Conservation (phyloP, 1,140 invertebrate species). For the Sycophila sp. region DNA sequence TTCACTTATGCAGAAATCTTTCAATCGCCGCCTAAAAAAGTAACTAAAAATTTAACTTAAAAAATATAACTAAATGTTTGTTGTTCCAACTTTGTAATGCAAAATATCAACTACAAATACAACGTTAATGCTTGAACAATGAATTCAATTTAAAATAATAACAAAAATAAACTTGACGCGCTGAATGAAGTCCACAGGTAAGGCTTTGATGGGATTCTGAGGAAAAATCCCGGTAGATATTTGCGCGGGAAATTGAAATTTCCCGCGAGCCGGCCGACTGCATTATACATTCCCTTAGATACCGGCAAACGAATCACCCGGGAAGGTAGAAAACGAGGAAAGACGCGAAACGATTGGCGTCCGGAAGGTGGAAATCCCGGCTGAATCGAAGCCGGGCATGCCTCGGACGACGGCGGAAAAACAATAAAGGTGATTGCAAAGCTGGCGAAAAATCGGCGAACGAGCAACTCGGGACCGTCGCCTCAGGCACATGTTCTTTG, state of each 20-base stretch:
- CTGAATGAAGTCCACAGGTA: background rate
- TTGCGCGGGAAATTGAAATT: background rate
- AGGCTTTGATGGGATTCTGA: background rate
- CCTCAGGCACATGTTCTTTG: slow-evolving; percentile 1
- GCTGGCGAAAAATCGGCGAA: background rate
- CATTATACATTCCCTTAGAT: background rate
- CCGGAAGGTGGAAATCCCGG: too few relatives aligned
- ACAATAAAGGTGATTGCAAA: background rate
- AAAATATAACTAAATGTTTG: too few relatives aligned
- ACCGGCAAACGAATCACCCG: background rate
- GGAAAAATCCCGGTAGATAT: background rate
- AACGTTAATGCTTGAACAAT: too few relatives aligned
- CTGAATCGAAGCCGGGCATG: background rate
- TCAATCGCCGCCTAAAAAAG: too few relatives aligned
- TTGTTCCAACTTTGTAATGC: too few relatives aligned
- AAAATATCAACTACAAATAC: too few relatives aligned
- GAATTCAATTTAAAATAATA: too few relatives aligned
- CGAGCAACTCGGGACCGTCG: background rate
- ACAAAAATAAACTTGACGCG: too few relatives aligned
- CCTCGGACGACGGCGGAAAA: background rate
- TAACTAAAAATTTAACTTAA: too few relatives aligned
- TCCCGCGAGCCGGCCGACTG: too few relatives aligned
- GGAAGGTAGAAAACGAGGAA: background rate
- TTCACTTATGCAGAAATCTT: too few relatives aligned
- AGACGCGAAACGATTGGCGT: background rate